Conservation (phyloP, 2,113 vertebrate genomes). For the Falco punctatus region DNA sequence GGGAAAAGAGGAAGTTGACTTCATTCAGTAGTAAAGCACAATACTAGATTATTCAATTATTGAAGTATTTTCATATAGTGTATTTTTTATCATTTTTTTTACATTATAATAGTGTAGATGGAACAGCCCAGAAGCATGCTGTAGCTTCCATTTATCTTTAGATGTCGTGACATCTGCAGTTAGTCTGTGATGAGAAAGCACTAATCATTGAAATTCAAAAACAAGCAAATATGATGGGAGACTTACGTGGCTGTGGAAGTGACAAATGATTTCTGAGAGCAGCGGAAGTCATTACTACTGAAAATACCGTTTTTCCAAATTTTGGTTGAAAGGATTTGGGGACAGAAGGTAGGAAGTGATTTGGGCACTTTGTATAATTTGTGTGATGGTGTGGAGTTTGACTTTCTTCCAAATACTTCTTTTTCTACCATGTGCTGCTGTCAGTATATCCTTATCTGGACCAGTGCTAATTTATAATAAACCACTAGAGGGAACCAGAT, state of each 20-base stretch:
- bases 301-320: not conserved
- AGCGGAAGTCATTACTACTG: not conserved
- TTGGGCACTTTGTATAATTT: not conserved
- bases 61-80: not conserved
- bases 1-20: not conserved
- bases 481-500: slow-evolving; percentile 69
- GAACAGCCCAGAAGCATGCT: not conserved
- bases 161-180: not conserved
- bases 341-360: not conserved
- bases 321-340: not conserved
- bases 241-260: not conserved
- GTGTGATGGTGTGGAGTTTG: not conserved
- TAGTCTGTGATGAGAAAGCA: not conserved
- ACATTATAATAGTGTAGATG: not conserved
- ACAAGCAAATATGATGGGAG: not conserved
- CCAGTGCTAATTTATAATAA: slow-evolving; percentile 54
- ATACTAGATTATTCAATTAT: not conserved
- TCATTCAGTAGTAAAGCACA: not conserved
- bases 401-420: not conserved
- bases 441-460: slow-evolving; percentile 23
- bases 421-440: not conserved
- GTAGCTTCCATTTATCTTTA: not conserved
- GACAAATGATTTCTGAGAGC: not conserved
- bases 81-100: not conserved
- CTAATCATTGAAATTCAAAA: not conserved